phyloP scores from a whole-genome alignment of 2,113 vertebrate species.

The Hirundichthys speculiger region DNA sequence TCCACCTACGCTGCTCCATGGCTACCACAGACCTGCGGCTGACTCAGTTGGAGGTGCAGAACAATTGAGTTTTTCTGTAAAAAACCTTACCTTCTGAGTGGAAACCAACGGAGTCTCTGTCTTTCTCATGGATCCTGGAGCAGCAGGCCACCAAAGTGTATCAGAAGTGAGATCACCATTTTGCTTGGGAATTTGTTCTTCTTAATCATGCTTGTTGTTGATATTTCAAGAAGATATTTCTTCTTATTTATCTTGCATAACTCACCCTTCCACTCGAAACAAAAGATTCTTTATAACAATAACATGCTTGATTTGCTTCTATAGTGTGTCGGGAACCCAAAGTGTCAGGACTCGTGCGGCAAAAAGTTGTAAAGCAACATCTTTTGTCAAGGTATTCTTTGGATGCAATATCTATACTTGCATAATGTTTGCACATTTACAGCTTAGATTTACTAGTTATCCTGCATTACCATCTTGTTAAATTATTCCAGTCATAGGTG shows the following conservation, averaged over 20 bases:
- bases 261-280: too few relatives aligned
- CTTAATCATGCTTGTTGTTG: not conserved
- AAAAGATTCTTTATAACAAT: too few relatives aligned
- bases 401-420: too few relatives aligned
- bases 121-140: slow-evolving; percentile 76
- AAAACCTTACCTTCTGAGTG: slow-evolving; percentile 86
- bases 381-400: too few relatives aligned
- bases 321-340: too few relatives aligned
- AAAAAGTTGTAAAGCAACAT: too few relatives aligned
- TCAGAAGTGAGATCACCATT: slow-evolving; percentile 68
- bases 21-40: slow-evolving; percentile 80
- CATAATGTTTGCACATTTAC: too few relatives aligned
- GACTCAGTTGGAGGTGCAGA: slow-evolving; percentile 66
- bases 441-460: too few relatives aligned
- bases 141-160: slow-evolving; percentile 48
- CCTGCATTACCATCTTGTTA: not conserved
- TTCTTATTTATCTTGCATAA: too few relatives aligned
- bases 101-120: slow-evolving; percentile 84
- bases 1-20: slow-evolving; percentile 82
- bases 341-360: too few relatives aligned
- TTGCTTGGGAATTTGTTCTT: not conserved
- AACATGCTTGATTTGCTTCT: too few relatives aligned
- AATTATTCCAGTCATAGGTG: not conserved
- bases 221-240: too few relatives aligned
- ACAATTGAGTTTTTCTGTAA: slow-evolving; percentile 87